phyloP scores from a whole-genome alignment of 2,888 invertebrate genomes.

The Mallateleia sp. region DNA sequence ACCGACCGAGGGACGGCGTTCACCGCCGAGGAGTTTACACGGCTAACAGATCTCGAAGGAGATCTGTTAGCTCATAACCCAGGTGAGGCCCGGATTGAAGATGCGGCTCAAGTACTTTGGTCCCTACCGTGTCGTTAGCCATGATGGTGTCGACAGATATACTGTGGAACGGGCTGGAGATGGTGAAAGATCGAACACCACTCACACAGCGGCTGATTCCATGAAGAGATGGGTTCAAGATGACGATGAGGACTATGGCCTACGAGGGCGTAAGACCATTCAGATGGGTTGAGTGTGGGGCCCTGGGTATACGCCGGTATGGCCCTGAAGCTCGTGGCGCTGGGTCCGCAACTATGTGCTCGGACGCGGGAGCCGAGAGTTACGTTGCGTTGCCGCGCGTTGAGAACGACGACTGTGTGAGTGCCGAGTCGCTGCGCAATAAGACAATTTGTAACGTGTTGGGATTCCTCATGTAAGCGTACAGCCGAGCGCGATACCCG shows the following conservation, averaged over 20 bases:
- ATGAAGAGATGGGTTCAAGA: neutral
- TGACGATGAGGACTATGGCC: neutral
- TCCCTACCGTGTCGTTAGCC: neutral
- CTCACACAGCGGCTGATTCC: slow-evolving; percentile 3
- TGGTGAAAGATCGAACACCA: slow-evolving; percentile 3
- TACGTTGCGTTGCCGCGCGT: too few relatives aligned
- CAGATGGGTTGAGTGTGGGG: slow-evolving; percentile 7
- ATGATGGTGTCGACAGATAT: neutral
- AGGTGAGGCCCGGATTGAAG: neutral
- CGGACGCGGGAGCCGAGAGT: too few relatives aligned
- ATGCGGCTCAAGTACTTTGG: slow-evolving; percentile 4
- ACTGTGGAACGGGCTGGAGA: neutral
- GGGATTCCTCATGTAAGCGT: too few relatives aligned
- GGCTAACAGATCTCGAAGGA: too few relatives aligned
- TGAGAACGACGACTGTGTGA: too few relatives aligned
- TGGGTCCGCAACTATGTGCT: too few relatives aligned
- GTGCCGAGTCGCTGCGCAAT: too few relatives aligned
- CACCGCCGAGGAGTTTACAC: slow-evolving; percentile 7
- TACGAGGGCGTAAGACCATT: slow-evolving; percentile 3
- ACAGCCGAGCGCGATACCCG: too few relatives aligned
- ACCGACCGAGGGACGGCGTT: slow-evolving; percentile 4
- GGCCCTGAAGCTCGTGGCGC: too few relatives aligned
- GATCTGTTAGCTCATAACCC: slow-evolving; percentile 1
- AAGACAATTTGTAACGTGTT: too few relatives aligned
- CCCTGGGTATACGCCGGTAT: too few relatives aligned